phyloP scores from a whole-genome alignment of 2,797 vertebrate species.

The Melanotaenia boesemani region DNA sequence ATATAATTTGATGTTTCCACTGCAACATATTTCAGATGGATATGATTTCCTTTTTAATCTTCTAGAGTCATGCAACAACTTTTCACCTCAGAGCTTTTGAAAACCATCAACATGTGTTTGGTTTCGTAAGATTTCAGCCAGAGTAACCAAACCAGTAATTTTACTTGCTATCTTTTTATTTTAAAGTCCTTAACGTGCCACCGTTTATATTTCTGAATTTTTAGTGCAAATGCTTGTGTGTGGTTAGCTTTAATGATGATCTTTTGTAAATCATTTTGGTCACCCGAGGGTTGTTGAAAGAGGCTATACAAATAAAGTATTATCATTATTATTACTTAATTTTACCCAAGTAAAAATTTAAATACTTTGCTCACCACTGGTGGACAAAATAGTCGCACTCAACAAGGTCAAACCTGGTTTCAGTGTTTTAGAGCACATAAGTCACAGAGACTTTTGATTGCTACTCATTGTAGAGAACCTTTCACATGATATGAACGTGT shows the following conservation, averaged over 20 bases:
- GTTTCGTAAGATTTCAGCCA: too few relatives aligned
- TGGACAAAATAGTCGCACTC: background rate
- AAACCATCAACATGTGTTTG: background rate
- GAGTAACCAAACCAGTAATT: too few relatives aligned
- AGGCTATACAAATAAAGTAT: too few relatives aligned
- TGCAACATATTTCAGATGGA: constrained; percentile 11
- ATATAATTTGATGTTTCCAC: background rate
- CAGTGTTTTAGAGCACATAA: background rate
- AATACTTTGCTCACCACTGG: too few relatives aligned
- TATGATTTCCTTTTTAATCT: background rate
- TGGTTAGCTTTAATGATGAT: too few relatives aligned
- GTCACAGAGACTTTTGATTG: background rate
- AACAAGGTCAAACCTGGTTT: constrained; percentile 31
- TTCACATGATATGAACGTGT: constrained; percentile 15
- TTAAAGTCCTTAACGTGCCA: background rate
- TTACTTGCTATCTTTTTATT: too few relatives aligned
- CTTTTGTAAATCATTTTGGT: too few relatives aligned
- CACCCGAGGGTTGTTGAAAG: too few relatives aligned
- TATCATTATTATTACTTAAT: too few relatives aligned
- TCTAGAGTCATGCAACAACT: background rate
- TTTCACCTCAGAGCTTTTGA: background rate
- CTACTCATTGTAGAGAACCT: background rate
- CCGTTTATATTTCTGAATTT: too few relatives aligned
- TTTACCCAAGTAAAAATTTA: too few relatives aligned
- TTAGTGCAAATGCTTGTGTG: too few relatives aligned